Base-by-base conservation (phyloP, 2,888 invertebrate species). In the Leptinotarsa juncta region DNA sequence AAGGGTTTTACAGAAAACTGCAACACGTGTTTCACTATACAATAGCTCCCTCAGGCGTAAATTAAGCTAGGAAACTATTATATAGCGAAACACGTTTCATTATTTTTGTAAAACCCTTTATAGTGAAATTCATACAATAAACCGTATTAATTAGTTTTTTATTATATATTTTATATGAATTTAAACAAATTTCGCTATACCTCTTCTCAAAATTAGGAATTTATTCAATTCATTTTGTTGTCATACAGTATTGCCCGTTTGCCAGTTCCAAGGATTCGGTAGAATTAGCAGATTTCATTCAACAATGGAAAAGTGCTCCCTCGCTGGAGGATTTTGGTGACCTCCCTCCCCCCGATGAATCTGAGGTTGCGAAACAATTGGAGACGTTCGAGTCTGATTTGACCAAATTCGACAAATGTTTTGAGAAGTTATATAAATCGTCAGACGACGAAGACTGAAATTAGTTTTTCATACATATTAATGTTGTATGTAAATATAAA, bases 261-360 rank as follows among this genome's bases (percentile, higher is more conserved):
- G 94, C 94, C 65, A 93, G 92, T 77, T 90, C 92, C 75, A 93
- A 92, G 82, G 91, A 92, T 0, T 93, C 93, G 82, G 92, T 92
- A 65, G 95, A 96, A 83, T 89, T 96, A 77, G 94, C 94, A 1
- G 90, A 91, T 78, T 95, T 96, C 88, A 95, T 94, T 88, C 91
- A 93, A 50, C 94, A 95, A 84, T 95, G 95, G 87, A 91, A 95
- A 84, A 91, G 91, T 80, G 95, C 95, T 10, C 88, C 88, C 5
- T 83, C 86, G 3, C 79, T 88, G 71, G 84, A 86, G 67, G 83
- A 85, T 10, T 83, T 87, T 74, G 93, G 93, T 3, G 89, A 91
- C 23, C 88, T 89, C 14, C 90, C 91, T 73, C 90, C 91, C 83
- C 87, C 92, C 2, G 86, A 85, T 68, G 93, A 93, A 67, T 67